phyloP scores from a whole-genome alignment of 2,888 invertebrate species.

The Drosophila rellima region DNA sequence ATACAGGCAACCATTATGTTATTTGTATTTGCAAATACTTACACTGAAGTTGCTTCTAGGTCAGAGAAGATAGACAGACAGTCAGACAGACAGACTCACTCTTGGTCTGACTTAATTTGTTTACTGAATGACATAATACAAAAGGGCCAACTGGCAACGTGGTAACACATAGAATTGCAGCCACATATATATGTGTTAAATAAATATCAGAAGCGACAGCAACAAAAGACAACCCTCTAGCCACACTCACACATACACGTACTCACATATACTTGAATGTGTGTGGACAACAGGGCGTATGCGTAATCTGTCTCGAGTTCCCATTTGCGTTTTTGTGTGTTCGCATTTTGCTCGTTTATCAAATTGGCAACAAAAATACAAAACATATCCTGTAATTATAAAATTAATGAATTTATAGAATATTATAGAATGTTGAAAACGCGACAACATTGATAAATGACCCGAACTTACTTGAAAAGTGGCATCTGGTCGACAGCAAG shows the following conservation, averaged over 20 bases:
- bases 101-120: conserved; percentile 67
- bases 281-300: conserved; percentile 44
- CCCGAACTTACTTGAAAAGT: conserved; percentile 10
- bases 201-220: conserved; percentile 35
- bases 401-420: conserved; percentile 36
- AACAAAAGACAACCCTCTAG: conserved; percentile 22
- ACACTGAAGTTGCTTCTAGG: conserved; percentile 37
- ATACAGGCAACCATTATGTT: conserved; percentile 26
- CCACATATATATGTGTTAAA: conserved; percentile 13
- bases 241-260: conserved; percentile 9
- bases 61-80: conserved; percentile 6
- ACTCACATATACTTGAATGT: conserved; percentile 2
- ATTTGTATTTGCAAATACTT: conserved; percentile 58
- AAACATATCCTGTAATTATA: conserved; percentile 48
- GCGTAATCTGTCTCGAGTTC: conserved; percentile 30
- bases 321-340: conserved; percentile 12
- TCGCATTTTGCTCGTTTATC: conserved; percentile 50
- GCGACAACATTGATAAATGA: conserved; percentile 23
- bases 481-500: conserved; percentile 7
- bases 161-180: conserved; percentile 3
- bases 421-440: background rate
- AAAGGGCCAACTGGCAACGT: conserved; percentile 42
- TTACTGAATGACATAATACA: conserved; percentile 75
- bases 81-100: conserved; percentile 4
- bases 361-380: conserved; percentile 34